phyloP scores from a whole-genome alignment of 2,888 invertebrate genomes.

The Cacoxenus indagator region DNA sequence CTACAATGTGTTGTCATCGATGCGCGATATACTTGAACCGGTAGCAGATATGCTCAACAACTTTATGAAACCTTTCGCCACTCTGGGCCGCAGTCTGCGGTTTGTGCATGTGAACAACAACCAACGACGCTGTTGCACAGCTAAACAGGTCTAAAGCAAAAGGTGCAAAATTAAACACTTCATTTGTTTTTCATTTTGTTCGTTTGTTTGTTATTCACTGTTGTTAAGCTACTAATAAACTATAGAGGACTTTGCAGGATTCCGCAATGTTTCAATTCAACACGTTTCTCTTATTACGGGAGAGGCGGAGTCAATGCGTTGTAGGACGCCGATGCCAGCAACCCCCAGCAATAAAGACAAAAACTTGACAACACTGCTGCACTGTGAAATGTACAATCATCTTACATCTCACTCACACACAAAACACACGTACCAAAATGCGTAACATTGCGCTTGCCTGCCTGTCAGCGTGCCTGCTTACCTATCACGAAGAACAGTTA shows the following conservation, averaged over 20 bases:
- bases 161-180: too few relatives aligned
- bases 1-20: conserved; percentile 75
- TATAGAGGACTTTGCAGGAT: too few relatives aligned
- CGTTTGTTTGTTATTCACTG: conserved; percentile 13
- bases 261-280: conserved; percentile 29
- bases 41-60: conserved; percentile 73
- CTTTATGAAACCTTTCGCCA: conserved; percentile 66
- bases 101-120: conserved; percentile 59
- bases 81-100: conserved; percentile 55
- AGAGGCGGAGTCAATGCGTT: conserved; percentile 48
- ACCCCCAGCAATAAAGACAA: conserved; percentile 32
- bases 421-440: conserved; percentile 26
- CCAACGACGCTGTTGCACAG: conserved; percentile 33
- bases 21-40: conserved; percentile 76
- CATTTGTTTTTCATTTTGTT: not conserved
- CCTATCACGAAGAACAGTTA: conserved; percentile 38
- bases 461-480: conserved; percentile 28
- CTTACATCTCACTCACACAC: conserved; percentile 4
- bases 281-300: conserved; percentile 12
- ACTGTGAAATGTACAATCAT: conserved; percentile 33
- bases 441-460: conserved; percentile 19
- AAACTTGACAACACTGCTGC: conserved; percentile 29
- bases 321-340: conserved; percentile 7
- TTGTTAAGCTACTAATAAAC: not conserved
- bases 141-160: conserved; percentile 50